phyloP scores from a whole-genome alignment of 2,888 invertebrate species.

The Bibio marci region DNA sequence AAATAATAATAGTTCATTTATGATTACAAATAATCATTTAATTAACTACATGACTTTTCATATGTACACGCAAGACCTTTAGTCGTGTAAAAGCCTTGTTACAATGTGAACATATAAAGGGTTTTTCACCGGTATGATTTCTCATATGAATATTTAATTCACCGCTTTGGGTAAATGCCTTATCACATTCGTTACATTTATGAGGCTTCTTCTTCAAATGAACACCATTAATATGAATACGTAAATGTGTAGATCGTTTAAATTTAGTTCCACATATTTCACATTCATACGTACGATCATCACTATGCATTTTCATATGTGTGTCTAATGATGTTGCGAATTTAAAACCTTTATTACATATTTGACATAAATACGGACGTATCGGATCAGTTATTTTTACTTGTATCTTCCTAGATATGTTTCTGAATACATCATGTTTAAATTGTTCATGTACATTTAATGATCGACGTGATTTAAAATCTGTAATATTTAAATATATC shows the following conservation, averaged over 20 bases:
- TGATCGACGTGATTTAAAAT: too few species aligned
- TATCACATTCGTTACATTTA: constrained; percentile 9
- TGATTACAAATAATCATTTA: too few species aligned
- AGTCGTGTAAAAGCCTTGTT: constrained; percentile 8
- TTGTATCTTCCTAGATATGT: too few species aligned
- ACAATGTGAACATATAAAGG: constrained; percentile 8
- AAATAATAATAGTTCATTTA: too few species aligned
- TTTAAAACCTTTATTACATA: constrained; percentile 10
- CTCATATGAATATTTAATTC: constrained; percentile 10
- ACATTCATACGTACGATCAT: constrained; percentile 9
- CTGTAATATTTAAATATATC: too few species aligned
- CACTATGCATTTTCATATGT: constrained; percentile 10
- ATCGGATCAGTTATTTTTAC: not conserved
- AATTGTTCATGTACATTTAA: too few species aligned
- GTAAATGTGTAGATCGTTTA: constrained; percentile 10
- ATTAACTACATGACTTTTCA: constrained; percentile 10
- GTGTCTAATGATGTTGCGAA: constrained; percentile 9
- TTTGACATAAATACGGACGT: constrained; percentile 6
- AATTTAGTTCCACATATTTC: constrained; percentile 9
- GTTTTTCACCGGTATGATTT: constrained; percentile 9
- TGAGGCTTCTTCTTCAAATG: constrained; percentile 10
- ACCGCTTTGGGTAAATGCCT: constrained; percentile 9
- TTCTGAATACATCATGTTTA: too few species aligned
- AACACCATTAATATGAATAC: constrained; percentile 10
- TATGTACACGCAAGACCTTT: constrained; percentile 9